Percentiles rank a stretch among this genome's conserved stretches.
Evolutionary conservation across 2,888 invertebrate species (phyloP).

Genomic region (Cerastoderma edule): DNA sequence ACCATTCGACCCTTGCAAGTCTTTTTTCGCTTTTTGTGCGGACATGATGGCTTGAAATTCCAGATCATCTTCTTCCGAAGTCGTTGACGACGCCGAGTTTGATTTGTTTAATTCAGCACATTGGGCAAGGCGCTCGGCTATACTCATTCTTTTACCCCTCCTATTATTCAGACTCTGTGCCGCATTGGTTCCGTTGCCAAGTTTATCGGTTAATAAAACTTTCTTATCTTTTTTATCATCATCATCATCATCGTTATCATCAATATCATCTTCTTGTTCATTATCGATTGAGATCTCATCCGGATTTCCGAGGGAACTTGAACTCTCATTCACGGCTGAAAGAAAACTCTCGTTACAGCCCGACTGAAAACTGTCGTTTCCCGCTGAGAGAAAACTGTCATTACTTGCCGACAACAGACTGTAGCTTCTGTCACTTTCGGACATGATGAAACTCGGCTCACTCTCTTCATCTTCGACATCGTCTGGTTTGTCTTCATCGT

Average conservation of each 20-base stretch:
- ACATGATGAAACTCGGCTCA: slow-evolving; percentile 59
- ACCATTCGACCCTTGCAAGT: slow-evolving; percentile 27
- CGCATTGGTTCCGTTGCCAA: too few species aligned
- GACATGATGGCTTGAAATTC: slow-evolving; percentile 58
- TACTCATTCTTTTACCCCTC: slow-evolving; percentile 24
- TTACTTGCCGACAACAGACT: slow-evolving; percentile 42
- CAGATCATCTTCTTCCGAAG: slow-evolving; percentile 26
- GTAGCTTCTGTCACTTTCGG: slow-evolving; percentile 51
- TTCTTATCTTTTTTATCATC: neutral
- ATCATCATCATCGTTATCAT: slow-evolving; percentile 68
- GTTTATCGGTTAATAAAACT: slow-evolving; percentile 12
- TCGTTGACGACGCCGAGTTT: slow-evolving; percentile 33
- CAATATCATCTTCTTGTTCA: slow-evolving; percentile 68
- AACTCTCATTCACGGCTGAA: slow-evolving; percentile 60
- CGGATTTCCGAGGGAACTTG: slow-evolving; percentile 66
- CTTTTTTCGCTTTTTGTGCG: slow-evolving; percentile 49
- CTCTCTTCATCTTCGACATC: slow-evolving; percentile 66
- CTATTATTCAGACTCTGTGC: slow-evolving; percentile 7
- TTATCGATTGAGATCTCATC: slow-evolving; percentile 77
- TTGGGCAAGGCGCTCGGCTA: slow-evolving; percentile 40
- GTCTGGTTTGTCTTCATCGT: slow-evolving; percentile 60
- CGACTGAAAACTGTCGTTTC: slow-evolving; percentile 60
- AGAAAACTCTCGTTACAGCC: slow-evolving; percentile 50
- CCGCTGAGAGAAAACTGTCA: slow-evolving; percentile 56
- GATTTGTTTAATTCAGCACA: slow-evolving; percentile 34